Evolutionary conservation across 92 coral and sea anemone species (phyloP).

Genomic region (Parazoanthus swiftii): DNA sequence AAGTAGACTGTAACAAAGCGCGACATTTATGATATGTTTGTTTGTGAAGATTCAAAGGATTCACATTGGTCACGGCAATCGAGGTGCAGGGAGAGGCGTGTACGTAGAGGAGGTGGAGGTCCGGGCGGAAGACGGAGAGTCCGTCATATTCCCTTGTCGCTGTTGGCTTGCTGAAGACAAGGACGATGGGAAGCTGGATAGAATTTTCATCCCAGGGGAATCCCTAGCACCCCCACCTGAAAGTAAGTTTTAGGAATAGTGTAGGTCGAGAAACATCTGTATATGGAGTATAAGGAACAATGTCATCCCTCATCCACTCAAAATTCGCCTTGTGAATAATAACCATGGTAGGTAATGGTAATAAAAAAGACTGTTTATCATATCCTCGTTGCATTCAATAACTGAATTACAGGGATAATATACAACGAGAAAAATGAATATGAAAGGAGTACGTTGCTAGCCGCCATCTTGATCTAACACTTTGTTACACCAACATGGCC

Average conservation of each 20-base stretch:
- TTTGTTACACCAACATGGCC: too few relatives aligned
- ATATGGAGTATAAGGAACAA: too few relatives aligned
- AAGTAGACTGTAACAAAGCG: neutral
- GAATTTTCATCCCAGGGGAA: constrained; percentile 71
- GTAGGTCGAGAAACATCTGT: too few relatives aligned
- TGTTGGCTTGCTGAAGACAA: constrained; percentile 74
- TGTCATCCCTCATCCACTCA: too few relatives aligned
- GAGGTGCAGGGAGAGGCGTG: constrained; percentile 57
- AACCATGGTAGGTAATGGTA: too few relatives aligned
- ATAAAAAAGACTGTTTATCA: too few relatives aligned
- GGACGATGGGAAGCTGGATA: constrained; percentile 62
- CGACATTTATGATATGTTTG: neutral
- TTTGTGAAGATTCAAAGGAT: constrained; percentile 57
- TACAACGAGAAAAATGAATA: too few relatives aligned
- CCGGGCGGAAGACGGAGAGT: constrained; percentile 59
- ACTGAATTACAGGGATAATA: too few relatives aligned
- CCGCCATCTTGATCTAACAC: too few relatives aligned
- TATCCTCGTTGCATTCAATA: too few relatives aligned
- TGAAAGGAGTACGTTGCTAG: too few relatives aligned
- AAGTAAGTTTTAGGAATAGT: constrained; percentile 49
- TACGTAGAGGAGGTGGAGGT: constrained; percentile 67
- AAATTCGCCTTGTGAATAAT: too few relatives aligned
- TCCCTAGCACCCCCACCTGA: constrained; percentile 61
- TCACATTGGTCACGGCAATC: constrained; percentile 75
- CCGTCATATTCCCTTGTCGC: constrained; percentile 77